Percentiles rank a stretch among this genome's conserved stretches.
These are phyloP conservation scores for Arrhopalites spinosus DNA, from an alignment of 2,888 invertebrate species.

Conservation along the genomic window DNA sequence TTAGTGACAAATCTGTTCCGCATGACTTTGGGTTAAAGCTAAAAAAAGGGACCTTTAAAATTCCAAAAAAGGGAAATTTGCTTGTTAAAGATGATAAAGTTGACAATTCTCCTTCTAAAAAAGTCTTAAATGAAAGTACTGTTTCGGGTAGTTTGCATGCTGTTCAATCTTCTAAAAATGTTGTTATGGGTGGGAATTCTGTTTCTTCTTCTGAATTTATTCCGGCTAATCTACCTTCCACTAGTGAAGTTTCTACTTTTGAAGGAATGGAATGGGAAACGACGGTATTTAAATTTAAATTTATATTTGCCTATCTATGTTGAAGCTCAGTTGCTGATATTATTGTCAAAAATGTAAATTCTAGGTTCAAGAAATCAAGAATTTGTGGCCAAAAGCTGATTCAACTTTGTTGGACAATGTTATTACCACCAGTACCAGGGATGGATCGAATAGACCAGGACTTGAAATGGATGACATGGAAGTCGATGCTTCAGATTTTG, in stretches of 20 bases:
- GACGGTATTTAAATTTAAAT: slow-evolving; percentile 9
- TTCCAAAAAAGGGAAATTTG: neutral
- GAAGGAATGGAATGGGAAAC: slow-evolving; percentile 28
- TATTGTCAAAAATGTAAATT: neutral
- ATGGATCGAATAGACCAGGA: neutral
- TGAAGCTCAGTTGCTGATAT: neutral
- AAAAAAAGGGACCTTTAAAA: neutral
- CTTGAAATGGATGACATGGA: slow-evolving; percentile 28
- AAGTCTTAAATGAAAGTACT: neutral
- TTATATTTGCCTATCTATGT: neutral
- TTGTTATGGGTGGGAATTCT: neutral
- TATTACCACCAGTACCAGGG: too few species aligned
- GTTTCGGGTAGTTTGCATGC: neutral
- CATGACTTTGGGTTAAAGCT: neutral
- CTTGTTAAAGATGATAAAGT: neutral
- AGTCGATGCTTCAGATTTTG: slow-evolving; percentile 5
- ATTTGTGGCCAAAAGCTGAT: neutral
- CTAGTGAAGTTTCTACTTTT: neutral
- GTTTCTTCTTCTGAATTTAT: neutral
- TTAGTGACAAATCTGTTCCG: neutral
- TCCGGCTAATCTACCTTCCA: neutral
- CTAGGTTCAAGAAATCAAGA: neutral
- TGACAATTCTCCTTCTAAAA: neutral
- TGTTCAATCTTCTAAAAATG: neutral
- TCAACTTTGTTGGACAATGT: neutral